Evolutionary conservation across 1,140 invertebrate species (phyloP).

Genomic region (Grapholita molesta): DNA sequence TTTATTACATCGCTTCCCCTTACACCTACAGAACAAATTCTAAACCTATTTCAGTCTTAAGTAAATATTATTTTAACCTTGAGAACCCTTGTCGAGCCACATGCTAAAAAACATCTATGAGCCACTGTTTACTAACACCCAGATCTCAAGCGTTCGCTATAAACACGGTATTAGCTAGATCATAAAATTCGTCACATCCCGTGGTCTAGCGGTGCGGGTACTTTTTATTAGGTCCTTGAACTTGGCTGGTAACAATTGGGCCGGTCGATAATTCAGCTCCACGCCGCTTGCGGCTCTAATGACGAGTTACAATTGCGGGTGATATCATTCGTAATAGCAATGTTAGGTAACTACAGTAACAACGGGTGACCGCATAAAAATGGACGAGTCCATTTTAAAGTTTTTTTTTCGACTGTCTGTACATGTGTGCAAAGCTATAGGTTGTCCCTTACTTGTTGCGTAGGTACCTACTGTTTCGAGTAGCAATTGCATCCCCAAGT

Average conservation of each 20-base stretch:
- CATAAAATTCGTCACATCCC: conserved; percentile 43
- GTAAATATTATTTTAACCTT: conserved; percentile 16
- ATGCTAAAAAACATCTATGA: conserved; percentile 5
- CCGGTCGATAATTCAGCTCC: conserved; percentile 62
- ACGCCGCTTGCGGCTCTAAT: conserved; percentile 33
- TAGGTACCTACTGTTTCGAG: too few species aligned
- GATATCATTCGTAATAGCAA: conserved; percentile 49
- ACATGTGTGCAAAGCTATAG: not conserved
- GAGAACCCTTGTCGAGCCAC: not conserved
- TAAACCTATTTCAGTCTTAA: not conserved
- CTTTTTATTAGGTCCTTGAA: conserved; percentile 71
- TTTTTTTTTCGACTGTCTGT: not conserved
- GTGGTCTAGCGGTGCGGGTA: conserved; percentile 42
- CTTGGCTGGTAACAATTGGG: conserved; percentile 63
- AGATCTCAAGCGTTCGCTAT: conserved; percentile 16
- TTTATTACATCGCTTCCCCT: not conserved
- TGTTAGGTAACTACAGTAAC: conserved; percentile 13
- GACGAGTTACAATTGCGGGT: conserved; percentile 43
- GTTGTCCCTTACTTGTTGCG: too few species aligned
- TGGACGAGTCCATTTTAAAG: not conserved
- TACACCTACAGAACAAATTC: not conserved
- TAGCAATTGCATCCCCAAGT: too few species aligned
- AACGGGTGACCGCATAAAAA: conserved; percentile 5
- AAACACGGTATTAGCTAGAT: conserved; percentile 28
- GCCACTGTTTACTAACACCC: conserved; percentile 22